Evolutionary conservation across 1,140 invertebrate species (phyloP), one percentile per base, ranked within the genome.

Genomic region (Epicauta chinensis): DNA sequence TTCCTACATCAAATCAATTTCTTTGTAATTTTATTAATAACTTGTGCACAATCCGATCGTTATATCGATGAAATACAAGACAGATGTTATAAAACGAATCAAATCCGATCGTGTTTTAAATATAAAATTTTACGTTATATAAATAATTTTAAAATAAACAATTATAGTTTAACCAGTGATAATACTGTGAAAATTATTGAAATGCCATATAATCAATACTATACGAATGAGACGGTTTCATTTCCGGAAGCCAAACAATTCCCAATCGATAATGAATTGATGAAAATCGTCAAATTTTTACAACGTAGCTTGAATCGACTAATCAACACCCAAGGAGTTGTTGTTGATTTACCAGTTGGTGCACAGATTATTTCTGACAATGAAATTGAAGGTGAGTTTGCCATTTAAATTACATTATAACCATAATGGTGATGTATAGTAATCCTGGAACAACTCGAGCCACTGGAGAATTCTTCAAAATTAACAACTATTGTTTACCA

Each of bases 241-340:
- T 53, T 56, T 40, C 10, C 16, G 16, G 32, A 16, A 13, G 42
- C 50, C 1, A 51, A 56, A 29, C 50, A 49, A 31, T 30, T 53
- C 14, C 23, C 23, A 9, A 32, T 30, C 14, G 61, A 62, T 30
- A 49, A 38, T 16, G 61, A 62, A 36, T 54, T 54, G 14, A 50
- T 51, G 14, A 65, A 62, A 32, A 37, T 65, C 15, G 17, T 65
- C 6, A 59, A 62, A 39, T 65, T 63, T 51, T 46, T 65, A 16
- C 45, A 60, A 16, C 51, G 60, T 31, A 49, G 55, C 15, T 16
- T 56, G 2, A 43, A 58, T 32, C 35, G 42, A 15, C 63, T 65
- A 37, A 7, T 63, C 7, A 35, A 52, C 10, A 53, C 62, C 7
- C 63, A 65, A 47, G 61, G 59, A 10, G 30, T 65, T 17, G 43